Base-by-base conservation (phyloP, 2,888 invertebrate genomes). In the Xestia xanthographa region DNA sequence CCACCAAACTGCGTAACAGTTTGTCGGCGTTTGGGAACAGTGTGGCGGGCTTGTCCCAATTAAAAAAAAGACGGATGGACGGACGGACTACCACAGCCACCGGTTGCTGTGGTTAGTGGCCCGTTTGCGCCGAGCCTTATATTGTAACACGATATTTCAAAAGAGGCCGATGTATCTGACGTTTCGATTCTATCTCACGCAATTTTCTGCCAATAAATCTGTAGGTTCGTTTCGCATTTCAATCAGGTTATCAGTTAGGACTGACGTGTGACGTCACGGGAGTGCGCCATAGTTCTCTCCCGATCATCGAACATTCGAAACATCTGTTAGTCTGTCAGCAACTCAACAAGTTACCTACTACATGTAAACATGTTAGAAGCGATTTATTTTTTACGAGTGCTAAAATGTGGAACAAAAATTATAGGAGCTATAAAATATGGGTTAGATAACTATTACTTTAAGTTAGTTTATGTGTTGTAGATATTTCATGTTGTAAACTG, bases 121-220 rank as follows among this genome's bases (percentile, higher is more conserved):
- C n/a, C n/a, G n/a, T n/a, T n/a, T n/a, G n/a, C n/a, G n/a, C n/a
- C n/a, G n/a, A n/a, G n/a, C n/a, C n/a, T n/a, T 45, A 45, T 60
- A 63, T 56, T 41, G 58, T 48, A 60, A 60, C 58, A 60, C 58
- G 58, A 53, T 53, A 73, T 79, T 45, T 60, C 34, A 67, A 58
- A 45, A 34, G 20, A 53, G 48, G 8, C 48, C 63, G 79, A 43
- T 67, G 60, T 56, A 71, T 53, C 41, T 34, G 58, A 71, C 41
- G 9, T 29, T 65, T 56, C 60, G 43, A 75, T 80, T 80, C 34
- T 50, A 84, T 75, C 71, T 76, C 62, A 58, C 50, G 43, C 43
- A 84, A 82, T 82, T 76, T 76, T 72, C 76, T 63, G 69, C 69
- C 81, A 80, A 80, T 82, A 82, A 82, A 82, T 80, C 82, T 76